Base-by-base conservation (phyloP, 2,113 vertebrate species). In the Kryptolebias marmoratus region DNA sequence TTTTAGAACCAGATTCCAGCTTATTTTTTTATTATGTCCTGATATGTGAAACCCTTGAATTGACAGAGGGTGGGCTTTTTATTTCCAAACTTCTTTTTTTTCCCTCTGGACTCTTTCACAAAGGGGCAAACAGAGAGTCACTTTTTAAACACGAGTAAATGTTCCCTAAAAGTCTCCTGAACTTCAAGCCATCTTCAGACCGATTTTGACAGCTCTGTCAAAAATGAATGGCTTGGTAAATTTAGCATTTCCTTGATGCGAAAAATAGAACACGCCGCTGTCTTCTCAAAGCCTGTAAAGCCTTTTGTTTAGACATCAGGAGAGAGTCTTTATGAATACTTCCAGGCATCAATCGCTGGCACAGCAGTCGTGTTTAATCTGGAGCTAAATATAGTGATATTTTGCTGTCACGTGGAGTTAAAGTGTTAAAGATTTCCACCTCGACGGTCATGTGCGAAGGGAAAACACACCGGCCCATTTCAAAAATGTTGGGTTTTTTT, bases 191-290 rank as follows among this genome's bases (percentile, higher is more conserved):
- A 57, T 77, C 64, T 77, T 85, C 74, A 71, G 77, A 66, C 58
- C 71, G 70, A 79, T 78, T 77, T 80, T 79, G 79, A 71, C 73
- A 82, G 79, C 80, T 47, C 69, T 67, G 73, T 87, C 83, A 86
- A 86, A 82, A 83, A 87, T 83, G 79, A 88, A 88, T 82, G 68
- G 82, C 80, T 84, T 48, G 74, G 73, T 88, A 56, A 86, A 87
- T 87, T 86, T 82, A 87, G 79, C 68, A 64, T 82, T 71, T 79
- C 72, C 66, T 30, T 0, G 68, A 69, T 76, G 68, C 76, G 84
- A 84, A 89, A 5, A 88, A 87, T 81, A 90, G 87, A 85, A 74
- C 62, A 30, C 78, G 27, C 42, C 55, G 18, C 47, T 57, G 74
- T 87, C 65, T 65, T 62, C 64, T 81, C 64, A 52, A 66, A 69